Percentiles rank a stretch among this genome's conserved stretches.
Conservation (phyloP, 2,888 invertebrate species). For the Trichogramma dendrolimi region DNA sequence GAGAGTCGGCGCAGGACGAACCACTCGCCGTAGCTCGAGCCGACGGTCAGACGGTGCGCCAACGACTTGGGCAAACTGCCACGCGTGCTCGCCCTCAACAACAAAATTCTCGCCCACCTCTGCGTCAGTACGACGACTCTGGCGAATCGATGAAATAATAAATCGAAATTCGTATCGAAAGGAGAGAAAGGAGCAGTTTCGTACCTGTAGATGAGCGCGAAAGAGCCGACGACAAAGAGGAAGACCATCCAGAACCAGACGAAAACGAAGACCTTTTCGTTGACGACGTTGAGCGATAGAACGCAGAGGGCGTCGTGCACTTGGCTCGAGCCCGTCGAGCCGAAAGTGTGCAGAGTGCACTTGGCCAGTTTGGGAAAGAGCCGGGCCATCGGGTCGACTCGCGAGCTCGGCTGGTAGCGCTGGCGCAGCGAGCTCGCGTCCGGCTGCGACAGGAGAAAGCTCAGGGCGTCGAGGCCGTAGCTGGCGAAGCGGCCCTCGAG, state of each 20-base stretch:
- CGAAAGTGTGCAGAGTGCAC: slow-evolving; percentile 60
- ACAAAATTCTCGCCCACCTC: slow-evolving; percentile 59
- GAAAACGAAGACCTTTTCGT: slow-evolving; percentile 73
- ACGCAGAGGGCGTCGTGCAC: slow-evolving; percentile 65
- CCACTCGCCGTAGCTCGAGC: slow-evolving; percentile 69
- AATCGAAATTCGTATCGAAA: not conserved
- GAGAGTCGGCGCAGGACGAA: slow-evolving; percentile 72
- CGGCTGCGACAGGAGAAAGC: not conserved
- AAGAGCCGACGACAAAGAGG: slow-evolving; percentile 59
- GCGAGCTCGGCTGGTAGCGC: slow-evolving; percentile 51
- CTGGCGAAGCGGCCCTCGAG: slow-evolving; percentile 61
- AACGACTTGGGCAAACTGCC: slow-evolving; percentile 54
- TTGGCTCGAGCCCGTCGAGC: slow-evolving; percentile 60
- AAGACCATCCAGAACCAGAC: slow-evolving; percentile 73
- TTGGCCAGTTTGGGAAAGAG: slow-evolving; percentile 69
- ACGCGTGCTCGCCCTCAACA: slow-evolving; percentile 62
- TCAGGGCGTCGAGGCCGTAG: slow-evolving; percentile 55
- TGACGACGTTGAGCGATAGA: slow-evolving; percentile 73
- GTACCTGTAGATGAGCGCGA: slow-evolving; percentile 65
- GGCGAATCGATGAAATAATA: slow-evolving; percentile 7
- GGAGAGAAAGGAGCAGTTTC: not conserved
- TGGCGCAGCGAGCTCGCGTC: slow-evolving; percentile 54
- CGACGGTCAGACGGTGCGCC: slow-evolving; percentile 56
- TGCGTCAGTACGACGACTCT: slow-evolving; percentile 55
- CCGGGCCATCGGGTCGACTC: slow-evolving; percentile 65